Evolutionary conservation across 2,888 invertebrate genomes (phyloP), one percentile per base, ranked within the genome.

Genomic region (Gastrophysa polygoni): DNA sequence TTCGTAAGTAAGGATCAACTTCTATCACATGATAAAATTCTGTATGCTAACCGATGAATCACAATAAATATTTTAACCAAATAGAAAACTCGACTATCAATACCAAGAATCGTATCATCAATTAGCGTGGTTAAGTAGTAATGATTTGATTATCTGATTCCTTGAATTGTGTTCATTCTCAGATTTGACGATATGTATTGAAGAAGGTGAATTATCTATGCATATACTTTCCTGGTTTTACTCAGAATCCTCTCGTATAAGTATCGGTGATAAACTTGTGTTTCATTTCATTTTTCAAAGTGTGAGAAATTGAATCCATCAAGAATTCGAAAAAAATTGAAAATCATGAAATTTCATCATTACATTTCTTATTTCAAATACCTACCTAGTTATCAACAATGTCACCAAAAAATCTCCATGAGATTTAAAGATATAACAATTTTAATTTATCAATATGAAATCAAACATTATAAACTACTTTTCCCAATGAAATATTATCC

Each of bases 111-210:
- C 17, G 46, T 58, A 61, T 64, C 54, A 38, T 38, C 38, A 2
- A n/a, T 38, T 32, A 48, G 29, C 47, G 49, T 38, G 21, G 16
- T 56, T 54, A 47, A 24, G 52, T 49, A 29, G 14, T 28, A 49
- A 56, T 38, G 51, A 47, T 21, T 24, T 52, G 28, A 18, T 57
- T 61, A 64, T 64, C 58, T 29, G 38, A 59, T 64, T 61, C 64
- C 47, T 16, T 44, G 64, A 64, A 61, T 56, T 29, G 28, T 43
- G 55, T 44, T 57, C 38, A 46, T 59, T 59, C 32, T 18, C 32
- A 46, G 46, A 52, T 46, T 47, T 46, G 51, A 10, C 14, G 51
- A 46, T 29, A 46, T 20, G 14, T 10, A 14, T n/a, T 14, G 2
- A 4, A 21, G 14, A 14, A 10, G n/a, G 29, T 28, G 28, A 49